These are phyloP conservation scores for Scolopax bukidnonensis DNA, from an alignment of 2,797 vertebrate species.

Conservation along the genomic window DNA sequence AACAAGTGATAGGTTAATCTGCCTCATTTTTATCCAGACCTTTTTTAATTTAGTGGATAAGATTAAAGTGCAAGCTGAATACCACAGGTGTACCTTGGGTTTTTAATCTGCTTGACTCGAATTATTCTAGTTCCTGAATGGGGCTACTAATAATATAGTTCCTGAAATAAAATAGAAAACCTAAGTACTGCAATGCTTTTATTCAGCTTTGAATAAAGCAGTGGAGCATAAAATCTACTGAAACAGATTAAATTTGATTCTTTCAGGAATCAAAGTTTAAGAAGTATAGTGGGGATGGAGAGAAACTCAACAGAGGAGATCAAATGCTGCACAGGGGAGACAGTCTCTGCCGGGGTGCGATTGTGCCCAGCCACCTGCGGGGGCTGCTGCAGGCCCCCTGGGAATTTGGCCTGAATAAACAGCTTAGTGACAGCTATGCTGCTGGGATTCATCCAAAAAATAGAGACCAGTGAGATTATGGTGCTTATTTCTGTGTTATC, in stretches of 20 bases:
- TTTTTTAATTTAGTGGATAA: slow-evolving; percentile 61
- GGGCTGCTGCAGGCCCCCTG: background rate
- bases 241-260: slow-evolving; percentile 60
- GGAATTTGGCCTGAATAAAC: background rate
- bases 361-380: background rate
- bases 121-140: slow-evolving; percentile 36
- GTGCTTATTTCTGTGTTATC: background rate
- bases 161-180: background rate
- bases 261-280: slow-evolving; percentile 10
- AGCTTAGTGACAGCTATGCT: background rate
- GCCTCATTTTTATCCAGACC: slow-evolving; percentile 33
- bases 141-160: slow-evolving; percentile 15
- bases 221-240: slow-evolving; percentile 43
- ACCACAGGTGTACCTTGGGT: slow-evolving; percentile 9
- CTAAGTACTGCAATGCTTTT: slow-evolving; percentile 5
- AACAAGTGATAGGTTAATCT: slow-evolving; percentile 38
- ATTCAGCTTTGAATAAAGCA: slow-evolving; percentile 33
- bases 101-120: slow-evolving; percentile 56
- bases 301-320: background rate
- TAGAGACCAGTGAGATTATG: background rate
- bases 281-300: background rate
- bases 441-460: background rate
- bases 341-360: accelerated
- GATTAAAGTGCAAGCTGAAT: slow-evolving; percentile 55
- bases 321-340: background rate